Percentiles rank a stretch among this genome's conserved stretches.
Conservation (phyloP, 2,797 vertebrate species). For the Glyptemys insculpta region DNA sequence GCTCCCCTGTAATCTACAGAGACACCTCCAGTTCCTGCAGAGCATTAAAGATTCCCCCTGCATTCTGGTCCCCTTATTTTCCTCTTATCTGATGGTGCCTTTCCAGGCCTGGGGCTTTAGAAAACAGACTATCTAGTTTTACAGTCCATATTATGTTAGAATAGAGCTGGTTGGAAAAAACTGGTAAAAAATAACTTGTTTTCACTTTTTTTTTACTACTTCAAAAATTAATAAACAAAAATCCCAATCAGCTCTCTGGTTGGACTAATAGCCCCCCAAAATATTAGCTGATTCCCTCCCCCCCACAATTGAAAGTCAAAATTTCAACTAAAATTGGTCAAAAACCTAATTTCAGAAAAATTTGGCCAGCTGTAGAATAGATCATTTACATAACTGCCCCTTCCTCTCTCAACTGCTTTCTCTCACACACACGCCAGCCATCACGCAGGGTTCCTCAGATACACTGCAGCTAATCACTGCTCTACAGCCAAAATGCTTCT, state of each 20-base stretch:
- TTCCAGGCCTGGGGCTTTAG: not conserved
- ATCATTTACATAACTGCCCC: not conserved
- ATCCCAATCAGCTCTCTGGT: not conserved
- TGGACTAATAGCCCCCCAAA: not conserved
- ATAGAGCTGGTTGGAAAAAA: not conserved
- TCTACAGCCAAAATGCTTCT: too few species aligned
- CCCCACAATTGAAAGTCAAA: not conserved
- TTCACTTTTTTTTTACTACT: not conserved
- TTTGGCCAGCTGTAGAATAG: not conserved
- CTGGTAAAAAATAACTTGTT: not conserved
- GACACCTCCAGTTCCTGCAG: not conserved
- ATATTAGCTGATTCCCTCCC: not conserved
- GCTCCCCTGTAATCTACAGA: not conserved
- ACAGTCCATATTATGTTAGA: accelerated
- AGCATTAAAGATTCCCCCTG: not conserved
- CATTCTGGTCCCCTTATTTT: not conserved
- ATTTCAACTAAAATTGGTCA: not conserved
- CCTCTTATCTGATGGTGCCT: not conserved
- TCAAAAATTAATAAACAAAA: not conserved
- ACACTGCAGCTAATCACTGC: not conserved
- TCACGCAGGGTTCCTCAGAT: not conserved
- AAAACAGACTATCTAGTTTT: not conserved
- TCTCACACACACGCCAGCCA: not conserved
- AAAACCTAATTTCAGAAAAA: not conserved
- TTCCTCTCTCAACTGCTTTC: not conserved